Conservation (phyloP, 2,888 invertebrate genomes). For the Machimus rusticus region DNA sequence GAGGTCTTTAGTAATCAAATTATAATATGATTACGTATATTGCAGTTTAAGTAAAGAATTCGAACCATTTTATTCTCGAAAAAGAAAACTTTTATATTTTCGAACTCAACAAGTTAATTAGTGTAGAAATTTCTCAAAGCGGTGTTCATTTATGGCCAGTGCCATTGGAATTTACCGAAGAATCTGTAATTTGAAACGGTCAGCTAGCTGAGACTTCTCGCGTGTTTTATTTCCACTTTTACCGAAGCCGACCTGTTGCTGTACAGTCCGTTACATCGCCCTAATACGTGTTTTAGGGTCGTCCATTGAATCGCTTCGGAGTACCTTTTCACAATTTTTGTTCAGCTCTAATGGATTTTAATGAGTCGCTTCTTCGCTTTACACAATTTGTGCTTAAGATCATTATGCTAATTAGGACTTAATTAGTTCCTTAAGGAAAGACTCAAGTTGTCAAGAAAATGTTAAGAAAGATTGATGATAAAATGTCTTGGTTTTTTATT, state of each 20-base stretch:
- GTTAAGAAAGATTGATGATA: background rate
- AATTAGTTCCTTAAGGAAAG: background rate
- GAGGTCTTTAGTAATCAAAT: background rate
- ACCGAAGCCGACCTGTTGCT: background rate
- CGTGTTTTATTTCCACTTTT: background rate
- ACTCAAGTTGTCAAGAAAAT: background rate
- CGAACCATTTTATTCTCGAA: background rate
- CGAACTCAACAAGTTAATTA: background rate
- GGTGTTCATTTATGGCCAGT: background rate
- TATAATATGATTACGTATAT: no score
- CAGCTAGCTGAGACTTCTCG: background rate
- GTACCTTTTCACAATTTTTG: background rate
- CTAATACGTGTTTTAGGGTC: background rate
- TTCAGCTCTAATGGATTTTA: background rate
- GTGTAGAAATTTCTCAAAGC: background rate
- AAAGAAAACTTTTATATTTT: background rate
- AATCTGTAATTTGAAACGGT: background rate
- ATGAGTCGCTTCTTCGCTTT: background rate
- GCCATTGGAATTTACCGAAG: background rate
- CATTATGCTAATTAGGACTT: constrained; percentile 18
- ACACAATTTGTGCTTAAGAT: constrained; percentile 5
- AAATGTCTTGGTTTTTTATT: background rate
- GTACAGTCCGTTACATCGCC: background rate
- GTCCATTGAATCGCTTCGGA: background rate
- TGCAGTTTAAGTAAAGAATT: background rate